Evolutionary conservation across 2,113 vertebrate genomes (phyloP), one percentile per base, ranked within the genome.

Genomic region (Chaenogobius annularis): DNA sequence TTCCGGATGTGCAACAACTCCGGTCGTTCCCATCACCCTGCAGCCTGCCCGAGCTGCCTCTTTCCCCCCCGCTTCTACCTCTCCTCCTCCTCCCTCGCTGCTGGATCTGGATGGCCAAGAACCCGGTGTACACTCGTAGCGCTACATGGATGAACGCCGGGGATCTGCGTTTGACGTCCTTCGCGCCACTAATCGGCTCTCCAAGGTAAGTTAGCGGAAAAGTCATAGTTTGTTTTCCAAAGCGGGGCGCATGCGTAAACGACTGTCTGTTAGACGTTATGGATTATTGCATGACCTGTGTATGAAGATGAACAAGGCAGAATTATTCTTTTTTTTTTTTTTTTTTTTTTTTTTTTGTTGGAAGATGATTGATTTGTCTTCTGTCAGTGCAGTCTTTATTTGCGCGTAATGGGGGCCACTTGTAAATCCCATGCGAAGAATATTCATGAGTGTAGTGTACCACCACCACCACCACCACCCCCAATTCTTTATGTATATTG

Each of bases 1-100:
- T 88, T 88, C 84, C 68, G 79, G 86, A 91, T 91, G 88, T 91
- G 88, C 83, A 87, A 89, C 87, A 89, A 90, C 90, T 90, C 61
- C 35, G 61, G 61, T 40, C 17, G 19, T 43, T 43, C 35, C 61
- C 19, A 17, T 40, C 61, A 43, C 17, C 61, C 37, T 35, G 61
- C 61, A 63, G 61, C 61, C 61, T 40, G 67, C 81, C 90, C 78
- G 88, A 87, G 90, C 90, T 90, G 89, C 88, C 83, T 87, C 74
- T 83, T 83, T 73, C 81, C 83, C 87, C 81, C 85, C 80, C 79
- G 91, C 72, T 75, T 73, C 82, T 63, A 74, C 80, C 80, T 79
- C 83, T 81, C 75, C 14, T 79, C 84, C 77, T 46, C 37, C 7
- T 40, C 37, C 37, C 1, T 5, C 37, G 85, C 77, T 77, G 74